Percentiles rank a stretch among this genome's conserved stretches.
These are phyloP conservation scores for Pherbina coryleti DNA, from an alignment of 2,888 invertebrate species.

Conservation along the genomic window DNA sequence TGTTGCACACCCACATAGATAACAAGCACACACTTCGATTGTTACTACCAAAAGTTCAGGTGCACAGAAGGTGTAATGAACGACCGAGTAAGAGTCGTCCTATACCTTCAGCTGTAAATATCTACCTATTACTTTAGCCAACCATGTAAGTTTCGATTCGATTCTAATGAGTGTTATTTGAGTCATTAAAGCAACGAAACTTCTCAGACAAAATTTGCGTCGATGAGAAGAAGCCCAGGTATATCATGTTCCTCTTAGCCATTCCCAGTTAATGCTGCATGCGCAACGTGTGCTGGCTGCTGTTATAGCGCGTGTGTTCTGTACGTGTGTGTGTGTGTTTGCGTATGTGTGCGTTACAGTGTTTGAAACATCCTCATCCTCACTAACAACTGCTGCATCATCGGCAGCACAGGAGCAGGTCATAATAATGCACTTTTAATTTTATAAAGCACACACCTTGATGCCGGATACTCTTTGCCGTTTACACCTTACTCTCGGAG, in stretches of 20 bases:
- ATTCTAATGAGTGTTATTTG: slow-evolving; percentile 62
- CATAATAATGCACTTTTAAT: slow-evolving; percentile 14
- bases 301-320: neutral
- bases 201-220: slow-evolving; percentile 32
- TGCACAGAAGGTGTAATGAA: neutral
- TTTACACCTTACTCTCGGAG: neutral
- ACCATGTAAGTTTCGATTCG: slow-evolving; percentile 17
- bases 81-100: neutral
- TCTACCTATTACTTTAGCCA: slow-evolving; percentile 9
- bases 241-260: slow-evolving; percentile 19
- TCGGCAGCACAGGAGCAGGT: neutral
- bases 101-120: neutral
- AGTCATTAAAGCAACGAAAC: slow-evolving; percentile 47
- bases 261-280: too few species aligned
- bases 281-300: too few species aligned
- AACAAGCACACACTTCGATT: neutral
- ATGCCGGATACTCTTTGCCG: neutral
- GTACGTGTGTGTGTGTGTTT: neutral
- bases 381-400: neutral
- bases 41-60: neutral
- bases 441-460: slow-evolving; percentile 1
- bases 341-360: neutral
- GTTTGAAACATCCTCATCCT: neutral
- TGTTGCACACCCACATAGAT: too few species aligned
- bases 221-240: slow-evolving; percentile 29